Base-by-base conservation (phyloP, 2,113 vertebrate genomes). In the Mixornis gularis region DNA sequence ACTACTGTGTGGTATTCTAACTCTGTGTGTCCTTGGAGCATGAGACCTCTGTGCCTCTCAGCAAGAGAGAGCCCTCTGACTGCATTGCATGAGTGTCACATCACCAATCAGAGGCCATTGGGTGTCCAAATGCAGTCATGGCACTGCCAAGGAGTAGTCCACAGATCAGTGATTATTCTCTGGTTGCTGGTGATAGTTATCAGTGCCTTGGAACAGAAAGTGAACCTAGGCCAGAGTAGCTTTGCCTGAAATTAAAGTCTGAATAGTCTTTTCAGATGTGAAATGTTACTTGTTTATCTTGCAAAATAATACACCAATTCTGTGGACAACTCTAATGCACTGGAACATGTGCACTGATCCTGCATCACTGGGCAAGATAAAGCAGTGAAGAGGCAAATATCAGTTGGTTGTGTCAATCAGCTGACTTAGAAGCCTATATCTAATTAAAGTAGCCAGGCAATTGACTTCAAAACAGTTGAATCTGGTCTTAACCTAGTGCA, bases 361-460 rank as follows among this genome's bases (percentile, higher is more conserved):
- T 46, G 18, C 43, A 59, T 48, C 49, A 38, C 48, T 40, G 40
- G 30, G 15, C 48, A 86, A 79, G 60, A 49, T 48, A 76, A 60
- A 66, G 26, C n/a, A 90, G 21, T 17, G 76, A 36, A 85, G 63
- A 83, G 32, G 7, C 91, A 74, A 87, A 40, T 77, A 79, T 13
- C 64, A 65, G 64, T 70, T 58, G 71, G 55, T 65, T 46, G 66
- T 80, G 60, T 82, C 43, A 56, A 68, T 52, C 26, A 85, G 40
- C 48, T 87, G 58, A 85, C 48, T 92, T 74, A 74, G 41, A 79
- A 69, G 63, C 36, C 51, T 73, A 40, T 62, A 90, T 82, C 46
- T 16, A 92, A 24, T 90, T 96, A 91, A 94, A 95, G 41, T 53
- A 80, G 17, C 25, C 41, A 66, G 60, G 41, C 55, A 95, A 71